These are phyloP conservation scores for Bimastos eiseni DNA, from an alignment of 2,888 invertebrate genomes.

Conservation along the genomic window DNA sequence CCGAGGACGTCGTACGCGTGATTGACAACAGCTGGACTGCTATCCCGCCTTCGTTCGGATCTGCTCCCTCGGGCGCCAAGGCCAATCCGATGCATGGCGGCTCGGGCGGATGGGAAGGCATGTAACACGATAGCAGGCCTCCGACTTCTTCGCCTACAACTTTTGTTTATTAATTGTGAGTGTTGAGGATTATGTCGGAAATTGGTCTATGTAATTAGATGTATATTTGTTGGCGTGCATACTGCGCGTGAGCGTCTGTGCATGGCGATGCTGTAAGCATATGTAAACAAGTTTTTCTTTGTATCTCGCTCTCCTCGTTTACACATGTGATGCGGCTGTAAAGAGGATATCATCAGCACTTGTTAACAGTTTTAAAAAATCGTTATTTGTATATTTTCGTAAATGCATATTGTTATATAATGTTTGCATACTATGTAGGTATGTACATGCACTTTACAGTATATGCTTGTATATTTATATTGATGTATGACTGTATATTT, in stretches of 20 bases:
- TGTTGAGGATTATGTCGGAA: background rate
- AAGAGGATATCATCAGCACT: conserved; percentile 5
- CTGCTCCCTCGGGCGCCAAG: background rate
- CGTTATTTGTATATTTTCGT: background rate
- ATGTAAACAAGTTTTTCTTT: background rate
- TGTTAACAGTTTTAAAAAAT: background rate
- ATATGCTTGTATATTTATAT: conserved; percentile 17
- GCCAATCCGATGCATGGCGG: background rate
- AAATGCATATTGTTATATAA: conserved; percentile 20
- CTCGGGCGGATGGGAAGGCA: background rate
- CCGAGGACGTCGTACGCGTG: background rate
- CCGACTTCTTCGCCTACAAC: background rate
- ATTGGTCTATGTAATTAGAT: background rate
- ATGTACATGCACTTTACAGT: background rate
- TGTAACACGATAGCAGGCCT: background rate
- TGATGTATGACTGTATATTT: conserved; percentile 17
- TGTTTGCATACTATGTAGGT: conserved; percentile 2
- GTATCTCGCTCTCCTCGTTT: background rate
- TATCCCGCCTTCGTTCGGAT: background rate
- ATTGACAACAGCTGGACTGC: conserved; percentile 15
- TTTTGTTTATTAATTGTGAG: background rate
- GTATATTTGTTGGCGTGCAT: background rate
- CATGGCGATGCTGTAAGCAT: background rate
- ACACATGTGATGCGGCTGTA: background rate
- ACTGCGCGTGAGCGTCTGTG: background rate